Evolutionary conservation across 2,797 vertebrate species (phyloP).

Genomic region (Helostoma temminkii): DNA sequence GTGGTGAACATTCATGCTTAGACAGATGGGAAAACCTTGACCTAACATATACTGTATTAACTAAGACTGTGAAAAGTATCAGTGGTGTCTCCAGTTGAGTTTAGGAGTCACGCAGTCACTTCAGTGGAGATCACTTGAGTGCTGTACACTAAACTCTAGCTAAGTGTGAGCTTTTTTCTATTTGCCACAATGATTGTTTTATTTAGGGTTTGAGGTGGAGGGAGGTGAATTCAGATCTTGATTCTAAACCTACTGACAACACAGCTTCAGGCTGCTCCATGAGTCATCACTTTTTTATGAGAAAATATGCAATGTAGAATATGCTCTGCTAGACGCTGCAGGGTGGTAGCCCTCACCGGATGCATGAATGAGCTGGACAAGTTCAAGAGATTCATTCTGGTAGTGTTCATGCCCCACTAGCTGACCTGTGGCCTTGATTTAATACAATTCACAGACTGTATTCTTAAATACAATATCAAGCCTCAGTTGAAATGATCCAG

Average conservation of each 20-base stretch:
- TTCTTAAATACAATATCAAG: background rate
- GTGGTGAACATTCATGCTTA: no score
- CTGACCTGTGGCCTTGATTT: background rate
- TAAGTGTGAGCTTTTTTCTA: no score
- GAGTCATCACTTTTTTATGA: conserved; percentile 42
- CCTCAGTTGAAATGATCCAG: conserved; percentile 7
- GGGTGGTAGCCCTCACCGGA: conserved; percentile 23
- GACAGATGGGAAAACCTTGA: background rate
- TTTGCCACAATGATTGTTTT: no score
- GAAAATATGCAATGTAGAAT: conserved; percentile 38
- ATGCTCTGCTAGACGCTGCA: conserved; percentile 17
- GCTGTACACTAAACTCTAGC: no score
- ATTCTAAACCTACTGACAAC: conserved; percentile 39
- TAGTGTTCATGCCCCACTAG: background rate
- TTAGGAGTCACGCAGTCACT: no score
- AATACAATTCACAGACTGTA: background rate
- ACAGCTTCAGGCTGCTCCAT: conserved; percentile 21
- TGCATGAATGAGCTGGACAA: conserved; percentile 18
- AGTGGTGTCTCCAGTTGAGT: background rate
- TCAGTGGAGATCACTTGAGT: no score
- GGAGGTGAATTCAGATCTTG: background rate
- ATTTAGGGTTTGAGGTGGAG: no score
- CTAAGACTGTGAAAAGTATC: no score
- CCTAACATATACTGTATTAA: no score
- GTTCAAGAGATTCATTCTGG: background rate